A percentile compares a stretch with the other conserved stretches of the same genome.
Evolutionary conservation across 2,113 vertebrate species (phyloP).

Genomic region (Halichoerus grypus): DNA sequence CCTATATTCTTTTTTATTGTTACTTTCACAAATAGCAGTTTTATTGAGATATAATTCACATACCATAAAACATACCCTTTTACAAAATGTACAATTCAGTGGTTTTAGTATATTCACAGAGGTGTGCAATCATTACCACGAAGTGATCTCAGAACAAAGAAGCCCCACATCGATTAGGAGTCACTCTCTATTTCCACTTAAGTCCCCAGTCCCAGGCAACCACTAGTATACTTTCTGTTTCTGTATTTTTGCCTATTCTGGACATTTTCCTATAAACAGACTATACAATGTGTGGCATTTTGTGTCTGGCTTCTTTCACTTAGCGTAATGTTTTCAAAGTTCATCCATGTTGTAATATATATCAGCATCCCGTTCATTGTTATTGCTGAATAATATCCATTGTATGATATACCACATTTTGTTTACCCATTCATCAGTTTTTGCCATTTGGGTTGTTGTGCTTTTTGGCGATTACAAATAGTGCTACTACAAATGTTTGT

Average conservation of each 20-base stretch:
- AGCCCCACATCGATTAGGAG: neutral
- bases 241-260: neutral
- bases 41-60: neutral
- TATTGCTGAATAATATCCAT: neutral
- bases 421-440: neutral
- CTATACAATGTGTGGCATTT: neutral
- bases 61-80: neutral
- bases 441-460: neutral
- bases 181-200: neutral
- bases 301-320: neutral
- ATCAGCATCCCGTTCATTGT: neutral
- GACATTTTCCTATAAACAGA: neutral
- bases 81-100: neutral
- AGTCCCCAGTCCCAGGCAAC: neutral
- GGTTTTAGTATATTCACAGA: neutral
- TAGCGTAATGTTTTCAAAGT: neutral
- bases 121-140: neutral
- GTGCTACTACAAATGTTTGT: neutral
- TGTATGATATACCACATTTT: neutral
- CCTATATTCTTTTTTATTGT: neutral
- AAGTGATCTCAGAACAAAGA: neutral
- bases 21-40: neutral
- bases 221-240: neutral
- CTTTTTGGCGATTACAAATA: neutral
- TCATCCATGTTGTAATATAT: neutral